Evolutionary conservation across 2,797 vertebrate species (phyloP), one percentile per base, ranked within the genome.

Genomic region (Mus minutoides): DNA sequence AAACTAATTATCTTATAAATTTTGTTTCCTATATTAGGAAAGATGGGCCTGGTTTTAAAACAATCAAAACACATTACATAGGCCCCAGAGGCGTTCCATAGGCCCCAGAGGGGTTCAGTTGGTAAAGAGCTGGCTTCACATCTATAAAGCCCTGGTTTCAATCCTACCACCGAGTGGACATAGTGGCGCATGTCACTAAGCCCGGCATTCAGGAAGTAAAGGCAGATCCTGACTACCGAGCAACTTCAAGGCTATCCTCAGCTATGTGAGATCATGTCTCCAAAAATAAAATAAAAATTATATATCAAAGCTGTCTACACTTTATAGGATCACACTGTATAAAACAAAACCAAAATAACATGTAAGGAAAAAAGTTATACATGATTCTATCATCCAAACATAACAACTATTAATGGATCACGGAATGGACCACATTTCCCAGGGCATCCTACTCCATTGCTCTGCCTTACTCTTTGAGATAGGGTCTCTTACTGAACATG

Each of bases 1-100:
- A 95, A 97, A 54, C n/a, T 92, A 79, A 76, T 90, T 90, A 89
- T 77, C 95, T 95, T 97, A 64, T 92, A 73, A 96, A 46, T 40
- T 90, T 96, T 95, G 46, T 95, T 96, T 89, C 92, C 94, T 97
- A 88, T 78, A 86, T 94, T 98, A 96, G 88, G 34, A 91, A 93
- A 97, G 83, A 88, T 62, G 76, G 22, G 84, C 40, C 88, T 94
- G 75, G 69, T 95, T 96, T 71, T 37, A 71, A 71, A 37, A 71
- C n/a, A 71, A n/a, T n/a, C 6, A 69, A 69, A 69, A 69, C 9
- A 19, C 16, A 96, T 87, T 92, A 90, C 7, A 62, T 14, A 87
- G 34, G 22, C 75, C 16, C 22, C 8, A 52, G 58, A 52, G 17
- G 75, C 10, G 40, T 52, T 73, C 49, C n/a, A n/a, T n/a, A n/a